Base-by-base conservation (phyloP, 2,888 invertebrate genomes). In the Drosophila longiperda region DNA sequence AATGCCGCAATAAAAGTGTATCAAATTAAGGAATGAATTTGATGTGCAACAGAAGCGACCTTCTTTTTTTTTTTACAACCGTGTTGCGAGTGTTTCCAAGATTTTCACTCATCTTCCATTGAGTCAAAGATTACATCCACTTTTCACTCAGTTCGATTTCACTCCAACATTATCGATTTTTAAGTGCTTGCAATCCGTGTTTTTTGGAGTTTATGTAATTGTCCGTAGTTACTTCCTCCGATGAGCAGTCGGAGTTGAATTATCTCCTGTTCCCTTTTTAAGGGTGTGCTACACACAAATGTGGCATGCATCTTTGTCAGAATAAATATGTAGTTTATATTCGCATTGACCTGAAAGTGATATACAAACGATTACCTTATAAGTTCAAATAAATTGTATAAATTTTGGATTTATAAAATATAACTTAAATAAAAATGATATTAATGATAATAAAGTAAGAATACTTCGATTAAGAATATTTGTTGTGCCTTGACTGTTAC, bases 1-100 rank as follows among this genome's bases (percentile, higher is more conserved):
- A 91, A 87, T 63, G 69, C 40, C 72, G 80, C 75, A 74, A 86
- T 91, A 85, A 91, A 91, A 89, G 78, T 80, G 85, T 89, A 89
- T 83, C 81, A 89, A 90, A 88, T 90, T 82, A 87, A 75, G 85
- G 82, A 87, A 85, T 78, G 75, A 82, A 77, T 71, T 83, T 74
- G 60, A 74, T 83, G 88, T 75, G 72, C 67, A 79, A 58, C 72
- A 52, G 33, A 49, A 62, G 65, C 65, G 58, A 65, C 54, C 53
- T 64, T 57, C 38, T 49, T 49, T 15, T 23, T 45, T 26, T 20
- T 49, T 59, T 70, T 63, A 66, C 61, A 73, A 53, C 78, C 54
- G 36, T 53, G 52, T 59, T 62, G 65, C 65, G 42, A 60, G 66
- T 55, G 34, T 7, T 50, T 57, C 33, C 20, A 17, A 65, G 54